Base-by-base conservation (phyloP, 1,140 invertebrate species). In the Carposina sasakii region DNA sequence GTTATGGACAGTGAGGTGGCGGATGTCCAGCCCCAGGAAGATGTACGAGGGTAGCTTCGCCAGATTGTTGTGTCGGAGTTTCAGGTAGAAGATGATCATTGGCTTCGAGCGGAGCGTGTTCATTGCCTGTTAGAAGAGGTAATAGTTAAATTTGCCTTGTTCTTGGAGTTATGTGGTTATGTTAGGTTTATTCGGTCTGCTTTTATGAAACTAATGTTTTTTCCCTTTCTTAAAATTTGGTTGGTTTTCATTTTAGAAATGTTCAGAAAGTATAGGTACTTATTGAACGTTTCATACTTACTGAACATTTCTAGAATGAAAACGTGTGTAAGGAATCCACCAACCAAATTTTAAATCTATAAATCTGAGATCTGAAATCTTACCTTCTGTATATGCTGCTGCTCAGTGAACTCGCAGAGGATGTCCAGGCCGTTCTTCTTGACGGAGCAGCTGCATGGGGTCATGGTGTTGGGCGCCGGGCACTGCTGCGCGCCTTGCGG, bases 391-490 rank as follows among this genome's bases (percentile, higher is more conserved):
- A 95, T 94, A 58, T 93, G 90, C 22, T 85, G 76, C 49, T 91
- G 86, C 60, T 94, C 92, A 8, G 93, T 95, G 56, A 90, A 91
- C 82, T 96, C 94, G 86, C 94, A 96, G 17, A 93, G 86, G 31
- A 96, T 90, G 68, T 96, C 94, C 56, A 96, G 85, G 4, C 94
- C 94, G 58, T 93, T 92, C 72, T 93, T 94, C 79, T 96, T 96
- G 37, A 94, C 90, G 36, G 86, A 89, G 72, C 94, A 96, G 47
- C 87, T 86, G 79, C 94, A 96, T 16, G 94, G 94, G 23, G 89
- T 77, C 56, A 94, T 94, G 23, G 92, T 92, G 48, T 67, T 77
- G 46, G 88, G 87, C 31, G 89, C 69, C 12, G 93, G 93, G 77
- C 93, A 95, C 64, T 90, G 88, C 76, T 92, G 91, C 9, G 76